Evolutionary conservation across 2,888 invertebrate species (phyloP).

Genomic region (Dioctria rufipes): DNA sequence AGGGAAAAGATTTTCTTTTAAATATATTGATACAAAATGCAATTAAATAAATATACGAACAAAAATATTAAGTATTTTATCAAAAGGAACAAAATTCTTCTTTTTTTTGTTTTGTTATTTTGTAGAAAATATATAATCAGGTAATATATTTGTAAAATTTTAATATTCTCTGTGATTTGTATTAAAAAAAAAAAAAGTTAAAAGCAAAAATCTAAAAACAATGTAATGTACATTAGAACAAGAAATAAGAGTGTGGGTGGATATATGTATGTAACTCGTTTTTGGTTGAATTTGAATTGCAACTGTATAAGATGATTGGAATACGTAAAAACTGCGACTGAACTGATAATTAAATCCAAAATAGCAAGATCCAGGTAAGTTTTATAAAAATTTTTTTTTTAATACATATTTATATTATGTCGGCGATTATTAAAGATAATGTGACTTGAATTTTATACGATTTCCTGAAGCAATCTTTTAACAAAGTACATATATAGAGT

Average conservation of each 20-base stretch:
- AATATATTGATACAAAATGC: constrained; percentile 31
- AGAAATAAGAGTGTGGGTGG: background rate
- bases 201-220: constrained; percentile 6
- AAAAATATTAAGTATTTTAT: background rate
- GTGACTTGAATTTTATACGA: no score
- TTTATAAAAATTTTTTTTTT: no score
- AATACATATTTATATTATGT: no score
- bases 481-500: no score
- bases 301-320: no score
- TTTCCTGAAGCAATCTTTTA: no score
- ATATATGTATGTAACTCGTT: no score
- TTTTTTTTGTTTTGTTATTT: constrained; percentile 4
- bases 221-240: constrained; percentile 1
- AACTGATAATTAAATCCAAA: no score
- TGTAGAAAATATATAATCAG: constrained; percentile 26
- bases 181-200: constrained; percentile 31
- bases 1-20: constrained; percentile 16
- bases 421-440: no score
- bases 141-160: background rate
- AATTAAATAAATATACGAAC: constrained; percentile 7
- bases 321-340: no score
- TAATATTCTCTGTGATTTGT: constrained; percentile 38
- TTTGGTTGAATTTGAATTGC: no score
- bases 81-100: background rate
- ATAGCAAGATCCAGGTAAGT: no score